phyloP scores from a whole-genome alignment of 2,797 vertebrate genomes.

The Parauchenoglanis punctatus region DNA sequence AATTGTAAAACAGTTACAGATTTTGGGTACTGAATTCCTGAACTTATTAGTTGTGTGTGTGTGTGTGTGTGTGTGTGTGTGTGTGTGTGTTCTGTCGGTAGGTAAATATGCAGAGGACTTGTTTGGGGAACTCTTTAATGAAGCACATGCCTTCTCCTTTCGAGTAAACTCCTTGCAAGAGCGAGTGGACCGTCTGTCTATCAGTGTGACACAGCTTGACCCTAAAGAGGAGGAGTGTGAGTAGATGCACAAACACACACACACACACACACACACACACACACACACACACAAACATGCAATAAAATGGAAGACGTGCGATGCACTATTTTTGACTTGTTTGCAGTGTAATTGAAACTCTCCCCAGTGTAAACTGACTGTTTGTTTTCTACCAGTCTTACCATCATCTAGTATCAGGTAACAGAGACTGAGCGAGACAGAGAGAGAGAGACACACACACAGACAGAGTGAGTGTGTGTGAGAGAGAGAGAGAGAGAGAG shows the following conservation, averaged over 20 bases:
- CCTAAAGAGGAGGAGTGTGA: constrained; percentile 98
- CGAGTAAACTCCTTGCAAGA: constrained; percentile 97
- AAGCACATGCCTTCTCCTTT: constrained; percentile 97
- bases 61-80: constrained; percentile 41
- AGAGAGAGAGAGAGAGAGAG: constrained; percentile 1
- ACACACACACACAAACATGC: neutral
- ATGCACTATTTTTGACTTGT: neutral
- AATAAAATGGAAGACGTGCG: neutral
- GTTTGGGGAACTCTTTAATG: constrained; percentile 97
- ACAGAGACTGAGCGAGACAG: neutral
- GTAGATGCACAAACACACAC: constrained; percentile 61
- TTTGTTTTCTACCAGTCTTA: constrained; percentile 32
- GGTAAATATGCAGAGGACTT: constrained; percentile 99
- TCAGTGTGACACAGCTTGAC: constrained; percentile 97
- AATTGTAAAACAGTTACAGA: neutral
- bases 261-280: constrained; percentile 19
- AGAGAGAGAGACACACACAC: neutral
- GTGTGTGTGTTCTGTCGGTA: constrained; percentile 59
- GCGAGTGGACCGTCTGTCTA: constrained; percentile 94
- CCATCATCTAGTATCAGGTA: neutral
- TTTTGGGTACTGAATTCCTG: neutral
- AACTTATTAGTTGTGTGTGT: constrained; percentile 4
- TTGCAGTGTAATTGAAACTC: constrained; percentile 32
- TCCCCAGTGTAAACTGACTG: constrained; percentile 24
- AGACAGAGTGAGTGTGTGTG: too few relatives aligned